Conservation (phyloP, 2,113 vertebrate genomes). For the Philantomba maxwellii region DNA sequence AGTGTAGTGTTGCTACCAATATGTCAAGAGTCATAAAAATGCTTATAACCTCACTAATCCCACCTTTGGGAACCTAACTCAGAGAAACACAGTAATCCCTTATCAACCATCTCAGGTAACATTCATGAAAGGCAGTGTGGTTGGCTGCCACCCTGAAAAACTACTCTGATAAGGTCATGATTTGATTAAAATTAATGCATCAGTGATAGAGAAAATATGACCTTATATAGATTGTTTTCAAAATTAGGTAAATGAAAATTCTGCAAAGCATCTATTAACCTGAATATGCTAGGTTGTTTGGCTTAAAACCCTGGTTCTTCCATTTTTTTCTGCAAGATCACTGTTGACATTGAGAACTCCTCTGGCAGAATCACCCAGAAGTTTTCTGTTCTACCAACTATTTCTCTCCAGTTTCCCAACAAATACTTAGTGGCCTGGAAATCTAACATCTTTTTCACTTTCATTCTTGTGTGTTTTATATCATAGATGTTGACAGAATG, state of each 20-base stretch:
- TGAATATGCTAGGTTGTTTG: not conserved
- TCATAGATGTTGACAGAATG: not conserved
- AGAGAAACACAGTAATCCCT: not conserved
- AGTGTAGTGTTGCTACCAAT: not conserved
- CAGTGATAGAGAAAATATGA: not conserved
- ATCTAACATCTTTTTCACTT: not conserved
- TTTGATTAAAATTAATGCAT: not conserved
- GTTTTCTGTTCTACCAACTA: not conserved
- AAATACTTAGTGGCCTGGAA: not conserved
- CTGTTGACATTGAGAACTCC: not conserved
- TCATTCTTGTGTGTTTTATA: not conserved
- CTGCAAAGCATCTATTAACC: not conserved
- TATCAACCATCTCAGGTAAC: not conserved
- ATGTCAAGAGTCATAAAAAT: constrained; percentile 5
- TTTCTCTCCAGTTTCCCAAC: not conserved
- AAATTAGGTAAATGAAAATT: not conserved
- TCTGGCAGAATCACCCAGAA: not conserved
- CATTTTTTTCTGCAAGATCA: not conserved
- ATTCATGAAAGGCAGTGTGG: not conserved
- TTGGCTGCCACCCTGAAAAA: not conserved
- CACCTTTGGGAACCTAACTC: not conserved
- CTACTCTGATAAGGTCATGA: not conserved
- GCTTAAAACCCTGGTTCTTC: not conserved
- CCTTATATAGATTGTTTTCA: not conserved
- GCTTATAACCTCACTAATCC: constrained; percentile 18